These are phyloP conservation scores for Cremastobaeus sp. DNA, from an alignment of 2,888 invertebrate genomes.

Conservation along the genomic window DNA sequence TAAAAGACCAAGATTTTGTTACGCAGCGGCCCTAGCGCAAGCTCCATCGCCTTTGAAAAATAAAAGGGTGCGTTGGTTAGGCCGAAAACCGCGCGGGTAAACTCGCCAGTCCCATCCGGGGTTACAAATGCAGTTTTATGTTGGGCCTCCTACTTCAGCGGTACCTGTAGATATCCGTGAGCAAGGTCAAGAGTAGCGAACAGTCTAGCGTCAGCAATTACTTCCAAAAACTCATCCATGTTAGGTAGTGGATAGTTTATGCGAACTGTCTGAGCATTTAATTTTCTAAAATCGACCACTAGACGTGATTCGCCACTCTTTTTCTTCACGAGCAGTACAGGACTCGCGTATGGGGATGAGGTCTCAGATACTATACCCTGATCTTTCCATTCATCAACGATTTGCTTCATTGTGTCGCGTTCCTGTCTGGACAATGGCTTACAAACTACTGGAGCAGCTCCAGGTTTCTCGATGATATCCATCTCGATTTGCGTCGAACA, in stretches of 20 bases:
- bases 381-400: conserved; percentile 50
- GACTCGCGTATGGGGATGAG: conserved; percentile 52
- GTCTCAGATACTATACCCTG: conserved; percentile 53
- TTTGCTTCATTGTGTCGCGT: conserved; percentile 42
- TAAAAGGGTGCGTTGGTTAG: conserved; percentile 66
- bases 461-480: conserved; percentile 13
- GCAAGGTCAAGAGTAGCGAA: conserved; percentile 33
- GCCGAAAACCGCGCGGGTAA: conserved; percentile 65
- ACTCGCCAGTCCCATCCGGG: conserved; percentile 64
- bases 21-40: conserved; percentile 30
- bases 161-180: conserved; percentile 57
- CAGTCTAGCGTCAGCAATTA: conserved; percentile 17
- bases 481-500: conserved; percentile 23
- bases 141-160: conserved; percentile 43
- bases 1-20: conserved; percentile 40
- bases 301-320: conserved; percentile 57
- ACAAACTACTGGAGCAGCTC: conserved; percentile 9
- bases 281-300: conserved; percentile 56
- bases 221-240: conserved; percentile 52
- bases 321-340: conserved; percentile 55
- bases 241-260: conserved; percentile 48
- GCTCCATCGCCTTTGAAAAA: conserved; percentile 61
- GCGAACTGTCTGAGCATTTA: conserved; percentile 49
- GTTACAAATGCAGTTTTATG: conserved; percentile 61
- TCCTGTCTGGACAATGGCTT: conserved; percentile 41